Conservation (phyloP, 2,113 vertebrate genomes). For the Lepus europaeus region DNA sequence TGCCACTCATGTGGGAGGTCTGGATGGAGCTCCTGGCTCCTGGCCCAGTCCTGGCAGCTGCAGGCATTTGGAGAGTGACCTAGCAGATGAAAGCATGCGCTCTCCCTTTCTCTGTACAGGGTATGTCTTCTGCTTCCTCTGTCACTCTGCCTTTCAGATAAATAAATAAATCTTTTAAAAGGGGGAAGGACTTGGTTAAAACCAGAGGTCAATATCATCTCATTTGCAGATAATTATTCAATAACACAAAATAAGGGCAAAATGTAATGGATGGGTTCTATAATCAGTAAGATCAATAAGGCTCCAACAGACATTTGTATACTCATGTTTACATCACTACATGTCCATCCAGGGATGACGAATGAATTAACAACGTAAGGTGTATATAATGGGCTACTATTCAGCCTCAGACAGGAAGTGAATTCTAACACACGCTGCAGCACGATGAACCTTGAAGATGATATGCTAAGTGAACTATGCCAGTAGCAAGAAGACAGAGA, state of each 20-base stretch:
- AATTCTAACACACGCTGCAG: slow-evolving; percentile 1
- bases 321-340: background rate
- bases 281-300: slow-evolving; percentile 11
- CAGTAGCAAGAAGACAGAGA: background rate
- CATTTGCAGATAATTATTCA: slow-evolving; percentile 40
- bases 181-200: background rate
- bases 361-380: background rate
- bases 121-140: too few species aligned
- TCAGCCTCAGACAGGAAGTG: slow-evolving; percentile 22
- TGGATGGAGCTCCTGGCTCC: too few species aligned
- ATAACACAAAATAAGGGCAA: slow-evolving; percentile 17
- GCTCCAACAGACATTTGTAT: background rate
- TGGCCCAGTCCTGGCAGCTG: too few species aligned
- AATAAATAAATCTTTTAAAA: too few species aligned
- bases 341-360: background rate
- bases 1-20: too few species aligned
- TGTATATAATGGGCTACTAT: background rate
- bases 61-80: too few species aligned
- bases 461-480: background rate
- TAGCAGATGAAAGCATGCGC: too few species aligned
- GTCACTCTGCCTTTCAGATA: too few species aligned
- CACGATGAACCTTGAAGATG: background rate
- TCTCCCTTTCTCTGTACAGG: too few species aligned
- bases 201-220: slow-evolving; percentile 18
- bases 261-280: slow-evolving; percentile 5